These are phyloP conservation scores for Chrosomus eos DNA, from an alignment of 2,797 vertebrate genomes.

Conservation along the genomic window DNA sequence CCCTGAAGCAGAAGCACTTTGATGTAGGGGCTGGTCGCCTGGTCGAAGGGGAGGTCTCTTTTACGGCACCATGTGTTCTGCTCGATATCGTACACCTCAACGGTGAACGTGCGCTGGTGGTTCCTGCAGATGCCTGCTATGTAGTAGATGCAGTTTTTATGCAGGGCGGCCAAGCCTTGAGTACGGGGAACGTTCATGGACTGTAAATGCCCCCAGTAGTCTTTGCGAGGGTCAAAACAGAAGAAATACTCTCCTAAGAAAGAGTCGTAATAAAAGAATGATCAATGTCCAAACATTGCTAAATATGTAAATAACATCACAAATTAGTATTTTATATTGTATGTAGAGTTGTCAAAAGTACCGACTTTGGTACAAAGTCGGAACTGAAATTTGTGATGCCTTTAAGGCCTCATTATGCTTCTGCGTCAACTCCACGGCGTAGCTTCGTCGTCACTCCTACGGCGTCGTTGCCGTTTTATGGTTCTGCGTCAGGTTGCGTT, in stretches of 20 bases:
- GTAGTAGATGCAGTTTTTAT: conserved; percentile 94
- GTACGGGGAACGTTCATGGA: conserved; percentile 94
- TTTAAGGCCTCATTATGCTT: too few relatives aligned
- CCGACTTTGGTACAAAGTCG: too few relatives aligned
- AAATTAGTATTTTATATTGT: neutral
- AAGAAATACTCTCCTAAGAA: conserved; percentile 94
- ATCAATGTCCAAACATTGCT: neutral
- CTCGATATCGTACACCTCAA: conserved; percentile 96
- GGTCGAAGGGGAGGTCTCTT: conserved; percentile 94
- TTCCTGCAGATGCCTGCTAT: conserved; percentile 95
- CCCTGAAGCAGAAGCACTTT: conserved; percentile 93
- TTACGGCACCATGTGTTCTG: conserved; percentile 91
- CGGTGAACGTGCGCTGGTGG: conserved; percentile 95
- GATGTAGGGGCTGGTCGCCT: conserved; percentile 96
- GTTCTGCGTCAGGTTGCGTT: too few relatives aligned
- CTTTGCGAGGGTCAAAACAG: conserved; percentile 94
- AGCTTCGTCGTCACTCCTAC: too few relatives aligned
- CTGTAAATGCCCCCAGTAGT: conserved; percentile 96
- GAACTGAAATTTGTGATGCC: too few relatives aligned
- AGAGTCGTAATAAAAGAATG: conserved; percentile 39
- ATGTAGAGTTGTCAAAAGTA: too few relatives aligned
- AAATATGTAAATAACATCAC: neutral
- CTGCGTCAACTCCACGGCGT: too few relatives aligned
- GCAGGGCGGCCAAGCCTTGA: conserved; percentile 92
- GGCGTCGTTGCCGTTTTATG: too few relatives aligned